Percentiles rank a stretch among this genome's conserved stretches.
phyloP scores from a whole-genome alignment of 2,113 vertebrate genomes.

The Psilopsiagon aurifrons region DNA sequence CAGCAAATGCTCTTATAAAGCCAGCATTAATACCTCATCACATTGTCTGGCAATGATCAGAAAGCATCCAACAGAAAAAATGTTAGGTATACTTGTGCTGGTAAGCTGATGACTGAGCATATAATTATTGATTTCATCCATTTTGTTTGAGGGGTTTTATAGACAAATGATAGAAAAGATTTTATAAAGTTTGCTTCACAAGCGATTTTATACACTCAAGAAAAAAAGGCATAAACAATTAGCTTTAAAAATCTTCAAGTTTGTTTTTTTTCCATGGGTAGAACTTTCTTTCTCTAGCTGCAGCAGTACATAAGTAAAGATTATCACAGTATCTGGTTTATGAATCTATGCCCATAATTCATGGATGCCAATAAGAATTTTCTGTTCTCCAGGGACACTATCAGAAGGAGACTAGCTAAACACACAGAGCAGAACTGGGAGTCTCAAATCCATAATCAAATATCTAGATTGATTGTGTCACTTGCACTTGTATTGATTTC shows the following conservation, averaged over 20 bases:
- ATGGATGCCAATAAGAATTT: constrained; percentile 73
- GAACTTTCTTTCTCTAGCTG: not conserved
- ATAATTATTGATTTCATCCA: not conserved
- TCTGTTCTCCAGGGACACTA: constrained; percentile 66
- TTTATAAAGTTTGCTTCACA: not conserved
- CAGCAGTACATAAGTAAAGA: constrained; percentile 59
- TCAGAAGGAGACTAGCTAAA: constrained; percentile 74
- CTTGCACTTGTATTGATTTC: constrained; percentile 86
- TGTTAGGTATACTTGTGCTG: not conserved
- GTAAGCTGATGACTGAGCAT: not conserved
- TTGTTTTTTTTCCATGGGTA: constrained; percentile 14
- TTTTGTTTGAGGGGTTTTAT: not conserved
- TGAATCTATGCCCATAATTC: constrained; percentile 73
- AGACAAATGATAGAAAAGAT: not conserved
- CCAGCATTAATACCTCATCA: accelerated
- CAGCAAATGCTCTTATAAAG: not conserved
- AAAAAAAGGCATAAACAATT: not conserved
- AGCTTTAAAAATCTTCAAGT: not conserved
- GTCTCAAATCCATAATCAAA: constrained; percentile 85
- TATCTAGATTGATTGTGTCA: constrained; percentile 86
- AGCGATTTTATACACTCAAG: not conserved
- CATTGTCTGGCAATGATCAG: not conserved
- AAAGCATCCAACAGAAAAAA: not conserved
- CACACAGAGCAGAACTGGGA: constrained; percentile 43
- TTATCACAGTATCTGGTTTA: constrained; percentile 70